Base-by-base conservation (phyloP, 2,797 vertebrate genomes). In the Hoplostethus mediterraneus region DNA sequence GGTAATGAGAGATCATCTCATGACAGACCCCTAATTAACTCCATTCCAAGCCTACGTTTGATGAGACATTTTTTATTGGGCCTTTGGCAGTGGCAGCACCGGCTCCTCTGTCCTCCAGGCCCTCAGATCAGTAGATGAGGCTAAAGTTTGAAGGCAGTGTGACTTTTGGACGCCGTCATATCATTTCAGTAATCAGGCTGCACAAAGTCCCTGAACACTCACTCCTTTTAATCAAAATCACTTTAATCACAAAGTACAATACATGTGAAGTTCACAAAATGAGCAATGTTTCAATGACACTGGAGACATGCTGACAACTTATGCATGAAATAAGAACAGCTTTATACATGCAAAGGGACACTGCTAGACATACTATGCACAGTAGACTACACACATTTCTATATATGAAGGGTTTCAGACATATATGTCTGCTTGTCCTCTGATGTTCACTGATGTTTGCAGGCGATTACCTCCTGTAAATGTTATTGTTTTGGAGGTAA, bases 1-100 rank as follows among this genome's bases (percentile, higher is more conserved):
- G 33, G 38, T 68, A 78, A 78, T 58, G 64, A 77, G 67, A 48
- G 36, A 53, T 62, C 25, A 55, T 67, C 56, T 47, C 28, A 42
- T 49, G 21, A 33, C 58, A 11, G 63, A 44, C 42, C 31, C 38
- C 60, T 71, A 71, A 72, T 77, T 67, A 77, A 45, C 48, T 58
- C 13, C 36, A 60, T 40, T 56, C 30, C 51, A 40, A 55, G 40
- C n/a, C 52, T 33, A 52, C 10, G 21, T 28, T 55, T 8, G 40
- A 30, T 44, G 51, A 65, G 60, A 33, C 28, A 10, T 33, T 33
- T 28, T 65, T 54, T 36, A 65, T 65, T 65, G 54, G 51, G 49
- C 16, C 25, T 7, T 40, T 44, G 33, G 38, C 63, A 10, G 49
- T 53, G 63, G 28, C 16, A 40, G 21, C 21, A 21, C 21, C 21